A percentile compares a stretch with the other conserved stretches of the same genome.
Evolutionary conservation across 2,888 invertebrate species (phyloP).

Genomic region (Eupithecia subfuscata): DNA sequence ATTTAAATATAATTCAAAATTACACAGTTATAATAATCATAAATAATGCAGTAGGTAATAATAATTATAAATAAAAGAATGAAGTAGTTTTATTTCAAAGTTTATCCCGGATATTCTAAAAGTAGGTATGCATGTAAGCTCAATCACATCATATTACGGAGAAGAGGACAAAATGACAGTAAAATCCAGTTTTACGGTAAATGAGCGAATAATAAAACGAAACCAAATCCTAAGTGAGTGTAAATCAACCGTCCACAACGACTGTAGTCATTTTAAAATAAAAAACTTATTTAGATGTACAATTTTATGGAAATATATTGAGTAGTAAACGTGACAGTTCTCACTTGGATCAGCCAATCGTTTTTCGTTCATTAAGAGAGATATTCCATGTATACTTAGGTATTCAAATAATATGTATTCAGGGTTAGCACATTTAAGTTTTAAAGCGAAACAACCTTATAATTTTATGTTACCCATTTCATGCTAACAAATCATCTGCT

Average conservation of each 20-base stretch:
- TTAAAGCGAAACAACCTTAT: background rate
- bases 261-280: constrained; percentile 52
- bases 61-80: no score
- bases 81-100: no score
- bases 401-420: constrained; percentile 59
- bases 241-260: constrained; percentile 52
- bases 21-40: no score
- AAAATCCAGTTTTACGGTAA: constrained; percentile 34
- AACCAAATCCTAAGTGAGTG: constrained; percentile 50
- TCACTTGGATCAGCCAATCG: constrained; percentile 64
- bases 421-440: constrained; percentile 45
- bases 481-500: no score
- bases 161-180: background rate
- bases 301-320: constrained; percentile 67
- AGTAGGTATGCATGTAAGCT: background rate
- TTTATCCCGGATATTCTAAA: background rate
- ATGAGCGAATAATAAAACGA: constrained; percentile 47
- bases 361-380: constrained; percentile 63
- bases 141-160: background rate
- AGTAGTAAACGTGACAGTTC: constrained; percentile 67
- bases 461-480: no score
- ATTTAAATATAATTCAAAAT: no score
- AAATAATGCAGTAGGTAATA: no score
- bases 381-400: constrained; percentile 50
- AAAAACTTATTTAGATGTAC: constrained; percentile 59